These are phyloP conservation scores for Sminthurinus aureus DNA, from an alignment of 2,888 invertebrate genomes.

Conservation along the genomic window DNA sequence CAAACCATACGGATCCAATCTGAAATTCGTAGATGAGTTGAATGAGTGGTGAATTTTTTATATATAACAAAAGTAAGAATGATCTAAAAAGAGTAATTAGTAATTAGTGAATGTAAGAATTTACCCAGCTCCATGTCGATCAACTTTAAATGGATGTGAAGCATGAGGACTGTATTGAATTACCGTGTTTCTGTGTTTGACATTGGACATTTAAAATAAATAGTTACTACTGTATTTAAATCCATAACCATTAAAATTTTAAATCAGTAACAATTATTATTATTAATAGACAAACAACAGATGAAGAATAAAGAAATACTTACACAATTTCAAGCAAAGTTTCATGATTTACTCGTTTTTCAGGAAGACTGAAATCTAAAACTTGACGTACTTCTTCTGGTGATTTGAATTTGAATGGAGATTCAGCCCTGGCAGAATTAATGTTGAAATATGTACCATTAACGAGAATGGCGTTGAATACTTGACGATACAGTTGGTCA, in stretches of 20 bases:
- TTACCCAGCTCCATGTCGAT: slow-evolving; percentile 11
- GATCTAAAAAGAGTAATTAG: too few relatives aligned
- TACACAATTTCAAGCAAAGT: background rate
- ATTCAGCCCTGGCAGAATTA: background rate
- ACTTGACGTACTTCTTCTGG: background rate
- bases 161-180: slow-evolving; percentile 33
- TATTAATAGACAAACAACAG: background rate
- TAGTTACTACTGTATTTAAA: too few relatives aligned
- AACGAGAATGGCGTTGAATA: background rate
- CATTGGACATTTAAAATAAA: too few relatives aligned
- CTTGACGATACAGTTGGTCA: background rate
- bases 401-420: background rate
- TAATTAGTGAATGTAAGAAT: too few relatives aligned
- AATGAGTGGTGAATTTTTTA: too few relatives aligned
- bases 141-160: slow-evolving; percentile 31
- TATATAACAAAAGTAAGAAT: too few relatives aligned
- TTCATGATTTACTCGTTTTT: background rate
- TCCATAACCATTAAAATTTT: too few relatives aligned
- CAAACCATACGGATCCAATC: too few relatives aligned
- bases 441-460: slow-evolving; percentile 1
- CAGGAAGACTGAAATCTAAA: background rate
- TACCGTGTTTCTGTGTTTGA: background rate
- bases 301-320: too few relatives aligned
- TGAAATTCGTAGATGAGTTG: too few relatives aligned
- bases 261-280: too few relatives aligned